Base-by-base conservation (phyloP, 37 sponge, comb jelly and placozoan genomes). In the Mnemiopsis leidyi region DNA sequence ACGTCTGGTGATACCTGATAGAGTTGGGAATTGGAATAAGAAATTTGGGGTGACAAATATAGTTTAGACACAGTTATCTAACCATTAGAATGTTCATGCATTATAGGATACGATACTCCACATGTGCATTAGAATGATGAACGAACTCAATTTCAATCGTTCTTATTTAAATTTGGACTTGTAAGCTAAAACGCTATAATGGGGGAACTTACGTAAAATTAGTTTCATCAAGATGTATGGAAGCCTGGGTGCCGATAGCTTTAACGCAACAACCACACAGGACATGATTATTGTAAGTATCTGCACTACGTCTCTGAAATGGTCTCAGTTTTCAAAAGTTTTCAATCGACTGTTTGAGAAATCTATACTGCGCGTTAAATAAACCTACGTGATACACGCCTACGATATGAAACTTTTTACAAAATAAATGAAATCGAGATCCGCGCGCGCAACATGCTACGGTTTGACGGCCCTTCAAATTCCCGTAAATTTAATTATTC, bases 1-100 rank as follows among this genome's bases (percentile, higher is more conserved):
- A 85, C 30, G 39, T 40, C 35, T 85, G 90, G 61, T 85, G 90
- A 85, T 85, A 85, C 35, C 48, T 85, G 90, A n/a, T n/a, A n/a
- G n/a, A n/a, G n/a, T n/a, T n/a, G n/a, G n/a, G n/a, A n/a, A n/a
- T n/a, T n/a, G n/a, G n/a, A n/a, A n/a, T n/a, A n/a, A n/a, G n/a
- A n/a, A n/a, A n/a, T n/a, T n/a, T n/a, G n/a, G n/a, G n/a, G n/a
- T n/a, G n/a, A n/a, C n/a, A n/a, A n/a, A n/a, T n/a, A n/a, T n/a
- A n/a, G n/a, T n/a, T n/a, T n/a, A n/a, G n/a, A n/a, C n/a, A n/a
- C n/a, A n/a, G n/a, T n/a, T n/a, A n/a, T n/a, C n/a, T n/a, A n/a
- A n/a, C n/a, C n/a, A n/a, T n/a, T n/a, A n/a, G n/a, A n/a, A n/a
- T n/a, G n/a, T n/a, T n/a, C n/a, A n/a, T n/a, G n/a, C n/a, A n/a